phyloP scores from a whole-genome alignment of 2,113 vertebrate genomes.

The Gymnarchus niloticus region DNA sequence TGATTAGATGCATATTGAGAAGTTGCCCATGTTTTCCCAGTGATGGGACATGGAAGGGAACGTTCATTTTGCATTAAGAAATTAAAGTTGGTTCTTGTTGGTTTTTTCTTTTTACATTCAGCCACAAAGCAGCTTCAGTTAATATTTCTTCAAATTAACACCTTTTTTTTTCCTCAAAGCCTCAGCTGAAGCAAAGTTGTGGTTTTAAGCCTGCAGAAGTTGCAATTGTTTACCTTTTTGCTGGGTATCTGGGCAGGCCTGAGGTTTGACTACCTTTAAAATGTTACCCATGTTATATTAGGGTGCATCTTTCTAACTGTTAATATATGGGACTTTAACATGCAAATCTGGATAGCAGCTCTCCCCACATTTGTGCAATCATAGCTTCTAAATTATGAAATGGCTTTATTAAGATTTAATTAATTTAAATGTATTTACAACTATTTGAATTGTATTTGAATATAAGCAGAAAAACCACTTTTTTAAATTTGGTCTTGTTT shows the following conservation, averaged over 20 bases:
- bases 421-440: background rate
- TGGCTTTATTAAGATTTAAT: no score
- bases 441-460: background rate
- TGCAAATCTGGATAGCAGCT: background rate
- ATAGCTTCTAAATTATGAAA: no score
- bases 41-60: background rate
- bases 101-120: background rate
- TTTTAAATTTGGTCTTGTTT: background rate
- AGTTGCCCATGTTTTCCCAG: background rate
- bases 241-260: background rate
- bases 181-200: background rate
- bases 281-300: background rate
- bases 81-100: background rate
- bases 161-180: background rate
- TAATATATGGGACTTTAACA: background rate
- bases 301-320: background rate
- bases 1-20: background rate
- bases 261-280: background rate
- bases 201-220: slow-evolving; percentile 7
- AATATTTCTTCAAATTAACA: background rate
- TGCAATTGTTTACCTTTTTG: background rate
- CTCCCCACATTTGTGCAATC: background rate
- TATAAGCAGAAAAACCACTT: background rate
- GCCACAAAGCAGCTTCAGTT: background rate
- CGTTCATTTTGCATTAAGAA: background rate